Conservation (phyloP, 2,113 vertebrate genomes). For the Proteles cristata region DNA sequence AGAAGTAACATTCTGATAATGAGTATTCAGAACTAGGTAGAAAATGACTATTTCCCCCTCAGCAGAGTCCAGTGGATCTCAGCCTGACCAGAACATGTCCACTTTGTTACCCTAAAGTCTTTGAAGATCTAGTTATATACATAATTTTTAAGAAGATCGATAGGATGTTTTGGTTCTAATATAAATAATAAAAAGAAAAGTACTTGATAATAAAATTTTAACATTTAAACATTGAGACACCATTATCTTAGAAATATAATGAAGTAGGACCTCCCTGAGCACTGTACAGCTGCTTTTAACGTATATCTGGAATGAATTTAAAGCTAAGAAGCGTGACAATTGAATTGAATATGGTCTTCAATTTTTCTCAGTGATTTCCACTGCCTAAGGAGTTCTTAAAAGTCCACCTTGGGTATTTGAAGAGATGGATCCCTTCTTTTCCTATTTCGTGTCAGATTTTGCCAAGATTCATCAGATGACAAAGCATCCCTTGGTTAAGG, state of each 20-base stretch:
- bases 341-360: not conserved
- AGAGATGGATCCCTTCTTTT: not conserved
- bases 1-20: not conserved
- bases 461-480: not conserved
- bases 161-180: not conserved
- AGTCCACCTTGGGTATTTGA: not conserved
- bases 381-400: not conserved
- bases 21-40: not conserved
- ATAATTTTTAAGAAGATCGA: constrained; percentile 8
- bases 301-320: not conserved
- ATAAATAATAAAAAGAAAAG: constrained; percentile 18
- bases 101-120: constrained; percentile 6
- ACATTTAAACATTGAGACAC: not conserved
- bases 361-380: not conserved
- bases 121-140: not conserved
- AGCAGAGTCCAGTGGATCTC: not conserved
- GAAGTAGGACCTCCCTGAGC: not conserved
- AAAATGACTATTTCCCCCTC: not conserved
- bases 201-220: not conserved
- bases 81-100: not conserved
- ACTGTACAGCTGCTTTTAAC: not conserved
- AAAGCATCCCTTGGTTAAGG: not conserved
- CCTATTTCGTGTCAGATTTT: constrained; percentile 25
- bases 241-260: not conserved
- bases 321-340: not conserved